Evolutionary conservation across 1,140 invertebrate species (phyloP).

Genomic region (Eumeta japonica): DNA sequence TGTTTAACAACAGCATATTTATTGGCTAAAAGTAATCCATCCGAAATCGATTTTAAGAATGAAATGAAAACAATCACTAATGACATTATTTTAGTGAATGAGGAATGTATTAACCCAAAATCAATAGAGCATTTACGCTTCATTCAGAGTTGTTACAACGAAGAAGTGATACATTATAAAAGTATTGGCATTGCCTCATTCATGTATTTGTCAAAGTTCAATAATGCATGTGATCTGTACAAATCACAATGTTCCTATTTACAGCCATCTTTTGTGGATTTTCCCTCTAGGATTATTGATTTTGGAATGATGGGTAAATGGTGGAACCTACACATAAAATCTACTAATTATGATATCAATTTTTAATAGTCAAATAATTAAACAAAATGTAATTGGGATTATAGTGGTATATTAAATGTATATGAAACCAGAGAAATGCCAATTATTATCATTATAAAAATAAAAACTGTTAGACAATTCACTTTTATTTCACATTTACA

Average conservation of each 20-base stretch:
- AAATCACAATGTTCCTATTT: conserved; percentile 72
- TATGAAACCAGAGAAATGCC: too few species aligned
- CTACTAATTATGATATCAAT: conserved; percentile 80
- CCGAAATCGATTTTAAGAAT: conserved; percentile 63
- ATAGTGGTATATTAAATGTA: too few species aligned
- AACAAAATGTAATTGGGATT: too few species aligned
- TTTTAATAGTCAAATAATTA: too few species aligned
- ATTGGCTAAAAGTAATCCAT: conserved; percentile 63
- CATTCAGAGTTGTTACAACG: conserved; percentile 65
- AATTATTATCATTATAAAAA: too few species aligned
- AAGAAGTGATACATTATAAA: conserved; percentile 63
- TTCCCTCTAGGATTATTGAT: conserved; percentile 70
- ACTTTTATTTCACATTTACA: too few species aligned
- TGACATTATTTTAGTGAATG: conserved; percentile 66
- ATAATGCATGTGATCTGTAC: conserved; percentile 65
- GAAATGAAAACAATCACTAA: conserved; percentile 60
- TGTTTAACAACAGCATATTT: conserved; percentile 45
- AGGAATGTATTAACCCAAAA: conserved; percentile 65
- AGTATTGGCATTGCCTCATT: conserved; percentile 72
- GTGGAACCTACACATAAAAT: conserved; percentile 70
- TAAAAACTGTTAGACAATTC: too few species aligned
- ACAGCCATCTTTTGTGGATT: conserved; percentile 61
- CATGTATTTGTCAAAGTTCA: conserved; percentile 72
- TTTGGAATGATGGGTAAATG: conserved; percentile 75
- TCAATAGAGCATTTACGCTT: conserved; percentile 65